Evolutionary conservation across 2,113 vertebrate genomes (phyloP), one percentile per base, ranked within the genome.

Genomic region (Brachypodius melanocephalos): DNA sequence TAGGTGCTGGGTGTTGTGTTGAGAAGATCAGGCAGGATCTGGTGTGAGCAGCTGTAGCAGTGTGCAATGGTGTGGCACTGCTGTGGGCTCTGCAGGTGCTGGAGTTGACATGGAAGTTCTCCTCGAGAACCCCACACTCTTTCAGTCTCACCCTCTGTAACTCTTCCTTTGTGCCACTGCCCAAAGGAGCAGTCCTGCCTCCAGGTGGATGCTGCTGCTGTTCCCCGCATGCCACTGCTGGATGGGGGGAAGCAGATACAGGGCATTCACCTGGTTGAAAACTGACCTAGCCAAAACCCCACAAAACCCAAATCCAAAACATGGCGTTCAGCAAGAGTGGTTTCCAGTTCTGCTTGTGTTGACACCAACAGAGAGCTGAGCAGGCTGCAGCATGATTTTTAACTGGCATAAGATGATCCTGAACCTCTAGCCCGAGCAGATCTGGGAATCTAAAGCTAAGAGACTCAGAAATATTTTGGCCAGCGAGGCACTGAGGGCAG

Each of bases 251-350:
- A 55, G 43, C 19, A 69, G 46, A 32, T 49, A 26, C 22, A 77
- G 55, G 48, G 16, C 7, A 24, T n/a, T 57, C 28, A 48, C 5
- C 31, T 81, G 20, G 51, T 85, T 75, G 34, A 63, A 92, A 88
- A 82, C 8, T 43, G 74, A 55, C 66, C n/a, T 59, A 25, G 26
- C 12, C 43, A 51, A 58, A 93, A 46, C 0, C 9, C 17, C 42
- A 20, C 85, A 45, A 69, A 86, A 28, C 8, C 19, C 43, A 49
- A 59, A 40, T 17, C 8, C 2, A 0, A 81, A 94, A 62, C 28
- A 31, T 0, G 1, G 17, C 43, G 20, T 40, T 82, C 26, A 36
- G 46, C 31, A 36, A 59, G 45, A 80, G 34, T 1, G 0, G 8
- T 82, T 88, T 40, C 42, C 38, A 19, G 19, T 17, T 78, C 32